These are phyloP conservation scores for Orthosia gothica DNA, from an alignment of 2,888 invertebrate species.

Conservation along the genomic window DNA sequence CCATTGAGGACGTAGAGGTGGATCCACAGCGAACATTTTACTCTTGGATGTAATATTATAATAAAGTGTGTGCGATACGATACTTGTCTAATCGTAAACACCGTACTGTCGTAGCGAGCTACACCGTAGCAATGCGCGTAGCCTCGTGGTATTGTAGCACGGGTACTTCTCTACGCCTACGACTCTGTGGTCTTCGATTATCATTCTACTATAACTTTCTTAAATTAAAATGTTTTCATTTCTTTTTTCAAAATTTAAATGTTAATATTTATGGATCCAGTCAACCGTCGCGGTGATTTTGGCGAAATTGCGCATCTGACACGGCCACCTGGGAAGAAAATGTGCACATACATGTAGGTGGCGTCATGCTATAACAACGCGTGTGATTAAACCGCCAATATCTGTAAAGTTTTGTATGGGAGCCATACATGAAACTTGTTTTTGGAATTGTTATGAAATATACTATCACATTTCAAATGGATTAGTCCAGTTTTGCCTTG, in stretches of 20 bases:
- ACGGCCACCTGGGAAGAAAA: too few species aligned
- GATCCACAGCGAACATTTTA: not conserved
- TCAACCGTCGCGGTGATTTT: too few species aligned
- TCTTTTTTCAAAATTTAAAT: not conserved
- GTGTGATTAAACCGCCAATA: too few species aligned
- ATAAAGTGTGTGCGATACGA: not conserved
- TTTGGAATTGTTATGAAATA: too few species aligned
- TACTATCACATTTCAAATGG: too few species aligned
- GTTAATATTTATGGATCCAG: not conserved
- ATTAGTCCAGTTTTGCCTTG: too few species aligned
- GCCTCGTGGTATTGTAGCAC: not conserved
- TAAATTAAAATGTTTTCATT: not conserved
- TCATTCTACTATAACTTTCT: not conserved
- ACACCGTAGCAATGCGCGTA: conserved; percentile 26
- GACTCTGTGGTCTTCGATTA: too few species aligned
- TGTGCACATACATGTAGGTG: too few species aligned
- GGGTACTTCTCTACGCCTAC: not conserved
- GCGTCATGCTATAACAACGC: too few species aligned
- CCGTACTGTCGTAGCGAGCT: conserved; percentile 4
- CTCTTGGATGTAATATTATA: not conserved
- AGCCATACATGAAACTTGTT: too few species aligned
- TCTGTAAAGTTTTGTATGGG: too few species aligned
- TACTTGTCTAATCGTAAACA: not conserved
- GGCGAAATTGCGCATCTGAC: too few species aligned
- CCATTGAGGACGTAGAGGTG: not conserved